Evolutionary conservation across 2,797 vertebrate genomes (phyloP), one percentile per base, ranked within the genome.

Genomic region (Scleropages formosus): DNA sequence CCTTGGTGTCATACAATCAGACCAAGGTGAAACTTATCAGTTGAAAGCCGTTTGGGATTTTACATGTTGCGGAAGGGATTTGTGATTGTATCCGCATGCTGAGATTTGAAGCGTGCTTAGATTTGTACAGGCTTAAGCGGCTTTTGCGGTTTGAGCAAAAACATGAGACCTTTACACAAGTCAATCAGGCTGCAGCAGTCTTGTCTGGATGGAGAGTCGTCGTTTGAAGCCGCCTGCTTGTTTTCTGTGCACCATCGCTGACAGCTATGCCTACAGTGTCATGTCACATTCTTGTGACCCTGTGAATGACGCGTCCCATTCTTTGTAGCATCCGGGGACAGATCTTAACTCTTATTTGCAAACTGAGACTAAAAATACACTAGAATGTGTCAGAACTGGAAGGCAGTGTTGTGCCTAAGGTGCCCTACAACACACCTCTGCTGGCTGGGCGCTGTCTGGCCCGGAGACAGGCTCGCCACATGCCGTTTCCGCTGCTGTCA

Each of bases 401-500:
- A 8, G 67, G 20, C 13, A 15, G 67, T 69, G 67, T 10, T 8
- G n/a, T n/a, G n/a, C n/a, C n/a, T n/a, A n/a, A n/a, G n/a, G n/a
- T n/a, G 49, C 15, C 13, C 0, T 15, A 3, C 20, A 24, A 8
- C 49, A 20, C 22, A 6, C 20, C 16, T 44, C 26, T 44, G 3
- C 44, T 18, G 49, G 68, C 20, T 6, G 27, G 46, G 73, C 62
- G 73, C 53, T 69, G 58, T 72, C 68, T 72, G 72, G 26, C 47
- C 70, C 76, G 71, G 65, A 16, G 61, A 75, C 68, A 78, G 73
- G 20, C 68, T 26, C 46, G 61, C 27, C 64, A 71, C 61, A 53
- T 65, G 70, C 44, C 69, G 46, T 49, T 46, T 68, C 66, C 65
- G 49, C 22, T 72, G 70, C 73, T 78, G 71, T 72, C 61, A 79